Conservation (phyloP, 2,113 vertebrate species). For the Ctenodactylus gundi region DNA sequence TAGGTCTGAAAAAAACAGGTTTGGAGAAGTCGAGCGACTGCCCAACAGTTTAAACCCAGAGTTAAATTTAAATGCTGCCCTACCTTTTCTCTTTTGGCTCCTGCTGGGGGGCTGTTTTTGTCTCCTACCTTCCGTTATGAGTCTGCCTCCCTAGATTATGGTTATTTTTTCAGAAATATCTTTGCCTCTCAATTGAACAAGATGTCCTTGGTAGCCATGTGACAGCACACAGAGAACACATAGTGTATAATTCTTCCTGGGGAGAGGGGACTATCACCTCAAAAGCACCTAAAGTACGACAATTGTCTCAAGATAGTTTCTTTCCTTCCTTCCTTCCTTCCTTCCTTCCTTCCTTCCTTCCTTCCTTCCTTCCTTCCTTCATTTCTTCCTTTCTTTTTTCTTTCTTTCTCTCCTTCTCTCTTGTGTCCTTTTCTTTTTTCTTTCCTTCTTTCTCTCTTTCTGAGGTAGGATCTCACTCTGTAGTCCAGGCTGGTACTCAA, state of each 20-base stretch:
- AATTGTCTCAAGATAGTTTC: no score
- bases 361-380: no score
- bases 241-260: background rate
- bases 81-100: background rate
- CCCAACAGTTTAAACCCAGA: background rate
- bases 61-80: background rate
- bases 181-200: background rate
- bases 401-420: no score
- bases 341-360: no score
- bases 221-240: background rate
- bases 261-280: background rate
- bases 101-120: background rate
- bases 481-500: no score
- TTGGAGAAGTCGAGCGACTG: background rate
- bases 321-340: no score
- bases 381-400: no score
- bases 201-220: background rate
- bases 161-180: background rate
- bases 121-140: background rate
- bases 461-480: no score
- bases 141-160: background rate
- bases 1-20: background rate
- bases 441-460: no score
- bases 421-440: no score
- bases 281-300: no score